Evolutionary conservation across 1,140 invertebrate species (phyloP).

Genomic region (Drosophila littoralis): DNA sequence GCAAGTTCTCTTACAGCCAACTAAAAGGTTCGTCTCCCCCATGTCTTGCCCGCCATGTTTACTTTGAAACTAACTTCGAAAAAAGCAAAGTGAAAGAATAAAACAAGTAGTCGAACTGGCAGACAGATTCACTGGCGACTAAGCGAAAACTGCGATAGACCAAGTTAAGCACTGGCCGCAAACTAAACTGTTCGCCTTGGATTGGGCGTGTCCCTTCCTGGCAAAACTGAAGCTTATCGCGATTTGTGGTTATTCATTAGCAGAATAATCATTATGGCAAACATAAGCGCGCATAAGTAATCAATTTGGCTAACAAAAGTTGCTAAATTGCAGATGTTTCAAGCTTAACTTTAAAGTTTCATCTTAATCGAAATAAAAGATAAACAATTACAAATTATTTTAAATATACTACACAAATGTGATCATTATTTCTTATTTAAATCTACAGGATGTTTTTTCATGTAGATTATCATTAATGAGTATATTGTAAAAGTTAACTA

Average conservation of each 20-base stretch:
- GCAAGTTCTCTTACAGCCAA: slow-evolving; percentile 31
- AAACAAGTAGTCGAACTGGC: slow-evolving; percentile 48
- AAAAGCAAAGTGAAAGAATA: slow-evolving; percentile 61
- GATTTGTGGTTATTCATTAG: slow-evolving; percentile 51
- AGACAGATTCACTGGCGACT: not conserved
- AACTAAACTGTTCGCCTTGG: slow-evolving; percentile 31
- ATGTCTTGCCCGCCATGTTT: slow-evolving; percentile 55
- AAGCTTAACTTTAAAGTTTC: too few species aligned
- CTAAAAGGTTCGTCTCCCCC: slow-evolving; percentile 35
- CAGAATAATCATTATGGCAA: slow-evolving; percentile 26
- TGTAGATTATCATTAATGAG: too few species aligned
- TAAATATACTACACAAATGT: too few species aligned
- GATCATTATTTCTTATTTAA: too few species aligned
- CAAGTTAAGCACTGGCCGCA: slow-evolving; percentile 14
- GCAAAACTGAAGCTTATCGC: slow-evolving; percentile 47
- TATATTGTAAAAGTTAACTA: too few species aligned
- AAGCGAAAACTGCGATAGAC: slow-evolving; percentile 31
- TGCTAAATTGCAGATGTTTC: not conserved
- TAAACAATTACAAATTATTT: too few species aligned
- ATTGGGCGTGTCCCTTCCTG: not conserved
- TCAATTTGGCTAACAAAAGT: not conserved
- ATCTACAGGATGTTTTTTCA: too few species aligned
- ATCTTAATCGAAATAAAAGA: too few species aligned
- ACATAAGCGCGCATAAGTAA: slow-evolving; percentile 36
- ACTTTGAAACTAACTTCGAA: slow-evolving; percentile 57